Evolutionary conservation across 2,888 invertebrate genomes (phyloP).

Genomic region (Eupeodes latifasciatus): DNA sequence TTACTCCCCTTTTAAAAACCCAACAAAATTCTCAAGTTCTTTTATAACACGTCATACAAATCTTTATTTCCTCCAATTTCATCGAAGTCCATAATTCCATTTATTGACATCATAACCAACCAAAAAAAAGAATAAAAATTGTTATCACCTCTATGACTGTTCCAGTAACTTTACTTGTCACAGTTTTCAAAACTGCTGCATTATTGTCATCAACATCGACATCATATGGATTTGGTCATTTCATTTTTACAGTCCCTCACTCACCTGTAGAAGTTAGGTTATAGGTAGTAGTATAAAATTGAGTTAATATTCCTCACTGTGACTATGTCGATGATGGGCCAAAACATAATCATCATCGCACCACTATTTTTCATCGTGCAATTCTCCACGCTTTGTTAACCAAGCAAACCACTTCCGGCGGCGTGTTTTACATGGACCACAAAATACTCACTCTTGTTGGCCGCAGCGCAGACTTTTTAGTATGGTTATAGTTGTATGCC

Average conservation of each 20-base stretch:
- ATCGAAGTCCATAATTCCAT: not conserved
- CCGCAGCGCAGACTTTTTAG: slow-evolving; percentile 41
- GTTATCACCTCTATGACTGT: not conserved
- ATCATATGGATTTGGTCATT: not conserved
- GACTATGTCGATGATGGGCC: not conserved
- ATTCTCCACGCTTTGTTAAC: slow-evolving; percentile 83
- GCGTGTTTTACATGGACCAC: slow-evolving; percentile 67
- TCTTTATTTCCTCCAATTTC: not conserved
- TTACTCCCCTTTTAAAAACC: no score
- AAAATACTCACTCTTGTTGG: slow-evolving; percentile 45
- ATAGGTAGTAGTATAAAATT: slow-evolving; percentile 9
- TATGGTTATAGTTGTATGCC: not conserved
- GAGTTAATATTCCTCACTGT: slow-evolving; percentile 13
- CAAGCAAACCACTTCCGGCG: slow-evolving; percentile 84
- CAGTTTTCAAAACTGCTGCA: not conserved
- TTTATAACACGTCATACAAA: no score
- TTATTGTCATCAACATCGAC: not conserved
- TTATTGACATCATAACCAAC: not conserved
- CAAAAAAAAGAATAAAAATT: not conserved
- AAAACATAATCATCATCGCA: slow-evolving; percentile 3
- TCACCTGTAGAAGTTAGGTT: not conserved
- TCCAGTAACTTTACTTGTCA: not conserved
- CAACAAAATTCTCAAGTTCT: no score
- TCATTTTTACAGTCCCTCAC: no score
- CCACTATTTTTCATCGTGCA: slow-evolving; percentile 46